phyloP scores from a whole-genome alignment of 2,797 vertebrate species.

The Furcifer pardalis region DNA sequence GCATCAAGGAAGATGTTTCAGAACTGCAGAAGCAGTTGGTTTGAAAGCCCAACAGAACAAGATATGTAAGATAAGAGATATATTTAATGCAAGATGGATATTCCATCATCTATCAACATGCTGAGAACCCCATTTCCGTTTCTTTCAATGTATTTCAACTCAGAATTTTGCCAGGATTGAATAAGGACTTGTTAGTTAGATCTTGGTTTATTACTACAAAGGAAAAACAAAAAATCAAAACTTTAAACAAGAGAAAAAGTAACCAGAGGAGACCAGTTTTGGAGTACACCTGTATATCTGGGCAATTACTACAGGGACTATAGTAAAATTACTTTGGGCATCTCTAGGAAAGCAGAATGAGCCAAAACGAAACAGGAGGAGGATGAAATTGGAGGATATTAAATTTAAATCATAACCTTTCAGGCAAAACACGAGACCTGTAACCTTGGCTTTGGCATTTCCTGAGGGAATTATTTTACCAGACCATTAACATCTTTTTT shows the following conservation, averaged over 20 bases:
- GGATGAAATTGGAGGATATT: neutral
- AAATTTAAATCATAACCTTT: constrained; percentile 47
- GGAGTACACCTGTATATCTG: neutral
- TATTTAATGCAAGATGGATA: neutral
- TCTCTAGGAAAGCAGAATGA: constrained; percentile 3
- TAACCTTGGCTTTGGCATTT: constrained; percentile 25
- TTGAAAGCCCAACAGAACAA: accelerated
- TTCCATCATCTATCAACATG: neutral
- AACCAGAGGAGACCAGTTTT: neutral
- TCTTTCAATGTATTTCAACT: neutral
- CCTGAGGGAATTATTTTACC: constrained; percentile 34
- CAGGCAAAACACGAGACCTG: constrained; percentile 13
- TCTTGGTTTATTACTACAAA: constrained; percentile 17
- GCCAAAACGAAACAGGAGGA: constrained; percentile 10
- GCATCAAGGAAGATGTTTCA: accelerated
- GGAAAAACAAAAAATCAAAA: constrained; percentile 36
- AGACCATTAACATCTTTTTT: constrained; percentile 14
- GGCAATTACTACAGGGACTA: constrained; percentile 10
- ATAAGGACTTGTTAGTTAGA: neutral
- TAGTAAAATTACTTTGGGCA: constrained; percentile 8
- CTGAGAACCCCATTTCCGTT: constrained; percentile 44
- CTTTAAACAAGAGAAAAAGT: constrained; percentile 37
- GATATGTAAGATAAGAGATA: neutral
- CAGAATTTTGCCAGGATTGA: accelerated
- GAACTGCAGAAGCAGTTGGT: neutral